Evolutionary conservation across 2,888 invertebrate genomes (phyloP), one percentile per base, ranked within the genome.

Genomic region (Chrysolina oricalcia): DNA sequence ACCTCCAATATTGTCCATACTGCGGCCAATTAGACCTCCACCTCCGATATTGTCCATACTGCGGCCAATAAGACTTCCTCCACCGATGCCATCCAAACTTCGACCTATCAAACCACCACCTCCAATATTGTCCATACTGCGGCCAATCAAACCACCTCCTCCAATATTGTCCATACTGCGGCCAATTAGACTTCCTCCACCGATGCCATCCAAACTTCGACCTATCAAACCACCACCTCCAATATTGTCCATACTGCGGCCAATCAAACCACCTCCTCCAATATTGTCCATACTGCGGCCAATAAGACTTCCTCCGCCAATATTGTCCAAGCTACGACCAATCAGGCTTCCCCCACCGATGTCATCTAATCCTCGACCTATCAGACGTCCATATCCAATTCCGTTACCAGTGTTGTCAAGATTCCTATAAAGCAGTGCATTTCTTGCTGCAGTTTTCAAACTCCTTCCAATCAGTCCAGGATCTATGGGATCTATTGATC

Each of bases 121-220:
- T 17, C 71, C 73, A 46, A 62, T 68, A 41, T 56, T 43, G 21
- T 68, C 59, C 15, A 73, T 27, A 40, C 46, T 68, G 1, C 73
- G 17, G n/a, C 73, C 68, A n/a, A 73, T 68, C 4, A 67, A 23
- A 41, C 48, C 46, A 17, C 46, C 64, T n/a, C 71, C 73, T 2
- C 56, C 73, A 56, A 68, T 73, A 13, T 46, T 50, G 9, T 73
- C 73, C 8, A 73, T 10, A n/a, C 68, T 62, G 35, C 73, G 67
- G 0, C 73, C 73, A 10, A 73, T 67, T 3, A 73, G 27, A 17
- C 62, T 21, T 9, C 35, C 66, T 13, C 66, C 66, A 4, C 71
- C 64, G 65, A 72, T 72, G 15, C 23, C 21, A 15, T 72, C 65
- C 9, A 72, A 15, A 21, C 72, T 66, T 19, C 50, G 41, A 15